Conservation (phyloP, 1,140 invertebrate species). For the Bacillus rossius region DNA sequence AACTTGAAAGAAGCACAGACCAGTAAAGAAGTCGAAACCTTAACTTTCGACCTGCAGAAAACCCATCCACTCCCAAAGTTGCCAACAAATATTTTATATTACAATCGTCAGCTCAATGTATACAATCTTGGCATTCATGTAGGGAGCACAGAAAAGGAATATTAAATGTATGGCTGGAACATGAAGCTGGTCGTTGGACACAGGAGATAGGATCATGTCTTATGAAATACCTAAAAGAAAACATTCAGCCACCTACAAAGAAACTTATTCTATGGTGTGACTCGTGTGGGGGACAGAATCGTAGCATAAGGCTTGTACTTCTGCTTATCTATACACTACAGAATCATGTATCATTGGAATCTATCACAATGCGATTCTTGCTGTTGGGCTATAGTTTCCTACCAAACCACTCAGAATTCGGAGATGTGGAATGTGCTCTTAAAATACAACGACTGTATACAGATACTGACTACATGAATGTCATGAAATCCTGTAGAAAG, state of each 20-base stretch:
- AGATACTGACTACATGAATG: constrained; percentile 29
- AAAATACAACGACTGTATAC: constrained; percentile 33
- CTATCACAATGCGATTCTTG: constrained; percentile 31
- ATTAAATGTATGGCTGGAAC: constrained; percentile 34
- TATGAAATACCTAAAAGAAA: constrained; percentile 28
- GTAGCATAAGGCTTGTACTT: constrained; percentile 35
- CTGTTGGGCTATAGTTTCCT: constrained; percentile 35
- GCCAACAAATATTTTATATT: constrained; percentile 28
- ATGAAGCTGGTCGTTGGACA: constrained; percentile 28
- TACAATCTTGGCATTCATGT: constrained; percentile 28
- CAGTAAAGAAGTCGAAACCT: no score
- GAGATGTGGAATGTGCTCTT: constrained; percentile 30
- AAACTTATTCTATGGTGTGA: constrained; percentile 36
- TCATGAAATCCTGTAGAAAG: constrained; percentile 27
- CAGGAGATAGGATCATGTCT: constrained; percentile 36
- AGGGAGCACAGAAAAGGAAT: constrained; percentile 20
- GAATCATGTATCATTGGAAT: constrained; percentile 22
- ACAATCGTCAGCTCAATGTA: constrained; percentile 33
- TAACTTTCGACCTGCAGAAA: constrained; percentile 36
- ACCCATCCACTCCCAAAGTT: constrained; percentile 32
- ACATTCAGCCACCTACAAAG: constrained; percentile 21
- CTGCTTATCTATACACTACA: constrained; percentile 29
- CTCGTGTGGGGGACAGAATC: constrained; percentile 37
- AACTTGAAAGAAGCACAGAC: no score
- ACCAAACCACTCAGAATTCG: constrained; percentile 36